Evolutionary conservation across 2,797 vertebrate species (phyloP), one percentile per base, ranked within the genome.

Genomic region (Poeciliopsis gracilis): DNA sequence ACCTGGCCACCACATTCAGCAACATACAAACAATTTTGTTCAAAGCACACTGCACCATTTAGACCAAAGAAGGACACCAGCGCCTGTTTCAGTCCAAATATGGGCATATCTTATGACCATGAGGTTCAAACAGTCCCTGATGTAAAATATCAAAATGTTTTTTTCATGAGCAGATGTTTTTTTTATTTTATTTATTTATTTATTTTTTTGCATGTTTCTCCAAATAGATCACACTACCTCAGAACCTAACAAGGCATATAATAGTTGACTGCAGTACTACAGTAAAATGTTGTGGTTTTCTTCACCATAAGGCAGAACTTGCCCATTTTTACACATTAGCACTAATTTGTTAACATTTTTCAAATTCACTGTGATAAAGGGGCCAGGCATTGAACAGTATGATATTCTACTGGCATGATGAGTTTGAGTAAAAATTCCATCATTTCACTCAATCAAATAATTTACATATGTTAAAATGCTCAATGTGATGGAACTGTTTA

Each of bases 1-100:
- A 83, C 11, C 25, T 63, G 53, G 77, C 73, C 77, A 78, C 77
- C 5, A 76, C 55, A 66, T 82, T 76, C 47, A 77, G 77, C 38
- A 74, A 69, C 36, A 84, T 18, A 57, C 72, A 77, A 77, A 82
- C 75, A 69, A 53, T 73, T 78, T 77, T 69, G 63, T 46, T 84
- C 36, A 76, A 75, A 76, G 33, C 76, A 78, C 5, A 12, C 16
- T 41, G 66, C 11, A 38, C 28, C 66, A 81, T 75, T 83, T 67
- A 74, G 76, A 67, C 18, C 51, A 59, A 73, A 23, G 12, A 73
- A 38, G 66, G 72, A 3, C 43, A 57, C 72, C 5, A 76, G 43
- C 36, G 33, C 63, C 69, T 76, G 69, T 43, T 76, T 77, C 47
- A 63, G 41, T 43, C 41, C 36, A n/a, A 77, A 43, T 69, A 70